A percentile compares a stretch with the other conserved stretches of the same genome.
Conservation (phyloP, 2,888 invertebrate genomes). For the Hyppa rectilinea region DNA sequence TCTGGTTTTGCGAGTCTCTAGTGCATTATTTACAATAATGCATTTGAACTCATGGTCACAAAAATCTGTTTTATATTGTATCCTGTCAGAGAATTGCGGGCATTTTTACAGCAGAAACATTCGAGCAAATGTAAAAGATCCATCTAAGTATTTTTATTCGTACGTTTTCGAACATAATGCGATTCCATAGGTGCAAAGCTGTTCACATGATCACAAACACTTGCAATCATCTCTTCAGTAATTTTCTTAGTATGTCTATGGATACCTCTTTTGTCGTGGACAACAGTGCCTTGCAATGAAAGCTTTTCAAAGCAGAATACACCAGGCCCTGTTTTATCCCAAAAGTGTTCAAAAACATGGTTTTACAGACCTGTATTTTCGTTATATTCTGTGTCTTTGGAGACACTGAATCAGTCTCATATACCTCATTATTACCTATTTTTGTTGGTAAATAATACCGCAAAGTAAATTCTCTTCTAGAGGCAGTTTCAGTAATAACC, state of each 20-base stretch:
- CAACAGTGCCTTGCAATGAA: too few relatives aligned
- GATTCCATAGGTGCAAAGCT: conserved; percentile 28
- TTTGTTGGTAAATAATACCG: too few relatives aligned
- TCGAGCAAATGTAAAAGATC: conserved; percentile 35
- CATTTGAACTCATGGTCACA: conserved; percentile 39
- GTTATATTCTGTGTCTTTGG: too few relatives aligned
- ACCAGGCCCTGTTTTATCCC: too few relatives aligned
- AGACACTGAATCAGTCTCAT: too few relatives aligned
- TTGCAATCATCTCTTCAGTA: conserved; percentile 40
- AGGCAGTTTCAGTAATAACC: conserved; percentile 32
- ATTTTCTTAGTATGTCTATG: conserved; percentile 29
- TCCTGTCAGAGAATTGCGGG: conserved; percentile 23
- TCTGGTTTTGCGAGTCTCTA: conserved; percentile 29
- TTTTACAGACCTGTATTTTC: too few relatives aligned
- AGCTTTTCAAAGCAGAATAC: too few relatives aligned
- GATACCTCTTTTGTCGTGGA: too few relatives aligned
- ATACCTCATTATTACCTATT: too few relatives aligned
- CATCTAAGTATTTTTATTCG: conserved; percentile 47
- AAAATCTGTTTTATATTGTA: conserved; percentile 14
- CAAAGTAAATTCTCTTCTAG: conserved; percentile 30
- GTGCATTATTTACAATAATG: conserved; percentile 36
- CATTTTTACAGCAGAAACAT: conserved; percentile 45
- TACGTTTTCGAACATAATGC: conserved; percentile 43
- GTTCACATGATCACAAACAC: conserved; percentile 46
- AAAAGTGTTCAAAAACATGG: too few relatives aligned